Evolutionary conservation across 1,140 invertebrate species (phyloP).

Genomic region (Anastrepha ludens): DNA sequence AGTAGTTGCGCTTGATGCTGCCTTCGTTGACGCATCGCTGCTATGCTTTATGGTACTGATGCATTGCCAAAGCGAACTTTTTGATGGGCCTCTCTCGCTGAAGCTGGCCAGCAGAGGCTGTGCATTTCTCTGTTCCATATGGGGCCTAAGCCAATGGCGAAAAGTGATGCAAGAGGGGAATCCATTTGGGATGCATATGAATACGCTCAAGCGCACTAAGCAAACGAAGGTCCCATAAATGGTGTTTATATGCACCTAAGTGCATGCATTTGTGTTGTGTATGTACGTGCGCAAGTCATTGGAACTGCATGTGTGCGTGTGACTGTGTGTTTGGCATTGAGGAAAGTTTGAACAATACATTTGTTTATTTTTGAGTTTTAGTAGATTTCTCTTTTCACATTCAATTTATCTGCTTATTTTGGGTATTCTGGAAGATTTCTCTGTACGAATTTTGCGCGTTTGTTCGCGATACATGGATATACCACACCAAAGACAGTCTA

Average conservation of each 20-base stretch:
- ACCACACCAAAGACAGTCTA: too few species aligned
- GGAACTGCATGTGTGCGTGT: not conserved
- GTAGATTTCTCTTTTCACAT: slow-evolving; percentile 48
- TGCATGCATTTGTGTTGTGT: not conserved
- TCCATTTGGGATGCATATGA: too few species aligned
- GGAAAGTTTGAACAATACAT: slow-evolving; percentile 47
- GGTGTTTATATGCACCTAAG: not conserved
- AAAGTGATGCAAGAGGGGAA: too few species aligned
- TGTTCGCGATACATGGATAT: too few species aligned
- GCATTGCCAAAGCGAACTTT: too few species aligned
- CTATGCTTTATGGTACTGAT: too few species aligned
- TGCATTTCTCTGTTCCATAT: not conserved
- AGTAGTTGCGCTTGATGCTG: not conserved
- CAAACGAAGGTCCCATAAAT: slow-evolving; percentile 1
- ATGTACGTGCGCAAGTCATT: not conserved
- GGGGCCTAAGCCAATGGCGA: not conserved
- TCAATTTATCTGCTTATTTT: slow-evolving; percentile 28
- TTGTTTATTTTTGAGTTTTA: slow-evolving; percentile 55
- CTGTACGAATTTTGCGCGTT: not conserved
- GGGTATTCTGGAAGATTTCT: slow-evolving; percentile 19
- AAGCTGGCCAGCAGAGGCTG: too few species aligned
- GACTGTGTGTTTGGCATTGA: slow-evolving; percentile 23
- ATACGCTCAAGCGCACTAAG: not conserved
- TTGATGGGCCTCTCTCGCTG: too few species aligned
- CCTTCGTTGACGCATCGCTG: too few species aligned